Base-by-base conservation (phyloP, 2,113 vertebrate species). In the Oxygymnocypris stewartii region DNA sequence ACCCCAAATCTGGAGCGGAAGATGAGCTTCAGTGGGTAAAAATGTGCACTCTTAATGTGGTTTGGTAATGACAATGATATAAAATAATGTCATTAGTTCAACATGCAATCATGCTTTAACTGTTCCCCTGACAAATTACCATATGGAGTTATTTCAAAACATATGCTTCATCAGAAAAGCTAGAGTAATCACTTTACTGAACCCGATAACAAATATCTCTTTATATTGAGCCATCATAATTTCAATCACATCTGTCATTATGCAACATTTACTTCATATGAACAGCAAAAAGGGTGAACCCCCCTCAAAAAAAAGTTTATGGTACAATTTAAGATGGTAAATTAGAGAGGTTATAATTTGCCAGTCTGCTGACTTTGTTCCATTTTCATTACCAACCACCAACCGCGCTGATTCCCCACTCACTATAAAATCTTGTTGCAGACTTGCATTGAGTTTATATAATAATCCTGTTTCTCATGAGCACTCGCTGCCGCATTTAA, bases 401-500 rank as follows among this genome's bases (percentile, higher is more conserved):
- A 57, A 69, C 61, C 35, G 51, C 47, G 37, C 79, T 51, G 59
- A 77, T 63, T 85, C 85, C n/a, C 13, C 47, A 11, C 16, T 16
- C n/a, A 1, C 77, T 61, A 16, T 25, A 25, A 37, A 78, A 73
- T 14, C 40, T 14, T 63, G 12, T 49, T 67, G 69, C 54, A 81
- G 79, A 87, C 69, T 59, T 47, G 51, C 54, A 20, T 54, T 40
- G 71, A 61, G 63, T 83, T 83, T 86, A 73, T 79, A 73, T 83
- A 79, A 86, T 81, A 71, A 84, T 65, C 80, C 74, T 47, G 59
- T 84, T 88, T 87, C 77, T 78, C 44, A 37, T 82, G 79, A 82
- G 65, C 57, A 28, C 40, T 44, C 37, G 2, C 74, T 71, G 61
- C 61, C 47, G 14, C 51, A 42, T 86, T 42, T 47, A 59, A 84